These are phyloP conservation scores for Phyto melanocephala DNA, from an alignment of 2,888 invertebrate species.

Conservation along the genomic window DNA sequence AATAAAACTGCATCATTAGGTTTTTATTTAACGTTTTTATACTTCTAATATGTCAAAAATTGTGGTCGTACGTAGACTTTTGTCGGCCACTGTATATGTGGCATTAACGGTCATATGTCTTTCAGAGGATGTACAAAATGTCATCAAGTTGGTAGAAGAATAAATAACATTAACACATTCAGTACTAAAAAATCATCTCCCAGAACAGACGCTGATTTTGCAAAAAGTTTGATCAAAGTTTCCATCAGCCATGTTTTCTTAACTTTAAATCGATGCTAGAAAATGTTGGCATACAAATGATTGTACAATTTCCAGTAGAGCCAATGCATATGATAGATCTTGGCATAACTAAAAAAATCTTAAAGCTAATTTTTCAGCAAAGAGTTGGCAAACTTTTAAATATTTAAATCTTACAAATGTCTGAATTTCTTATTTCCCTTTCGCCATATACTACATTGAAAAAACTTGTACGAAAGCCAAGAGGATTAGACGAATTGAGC, in stretches of 20 bases:
- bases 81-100: too few species aligned
- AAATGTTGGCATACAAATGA: neutral
- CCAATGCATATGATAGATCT: conserved; percentile 3
- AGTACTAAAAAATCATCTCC: neutral
- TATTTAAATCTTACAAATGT: neutral
- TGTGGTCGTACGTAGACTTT: too few species aligned
- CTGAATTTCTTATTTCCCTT: neutral
- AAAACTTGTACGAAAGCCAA: neutral
- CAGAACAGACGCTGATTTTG: too few species aligned
- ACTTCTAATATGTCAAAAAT: too few species aligned
- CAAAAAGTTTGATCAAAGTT: neutral
- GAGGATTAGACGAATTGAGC: neutral
- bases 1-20: too few species aligned
- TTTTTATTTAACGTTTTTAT: too few species aligned
- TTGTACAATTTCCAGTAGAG: neutral
- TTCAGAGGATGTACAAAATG: neutral
- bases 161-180: neutral
- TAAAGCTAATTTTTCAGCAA: neutral
- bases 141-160: neutral
- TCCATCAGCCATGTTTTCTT: neutral
- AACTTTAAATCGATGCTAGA: neutral
- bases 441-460: neutral
- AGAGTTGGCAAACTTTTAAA: neutral
- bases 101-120: too few species aligned
- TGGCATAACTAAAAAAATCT: neutral